Percentiles rank a stretch among this genome's conserved stretches.
Conservation (phyloP, 30 jellyfish, hydroid and myxozoan species). For the Turritopsis rubra region DNA sequence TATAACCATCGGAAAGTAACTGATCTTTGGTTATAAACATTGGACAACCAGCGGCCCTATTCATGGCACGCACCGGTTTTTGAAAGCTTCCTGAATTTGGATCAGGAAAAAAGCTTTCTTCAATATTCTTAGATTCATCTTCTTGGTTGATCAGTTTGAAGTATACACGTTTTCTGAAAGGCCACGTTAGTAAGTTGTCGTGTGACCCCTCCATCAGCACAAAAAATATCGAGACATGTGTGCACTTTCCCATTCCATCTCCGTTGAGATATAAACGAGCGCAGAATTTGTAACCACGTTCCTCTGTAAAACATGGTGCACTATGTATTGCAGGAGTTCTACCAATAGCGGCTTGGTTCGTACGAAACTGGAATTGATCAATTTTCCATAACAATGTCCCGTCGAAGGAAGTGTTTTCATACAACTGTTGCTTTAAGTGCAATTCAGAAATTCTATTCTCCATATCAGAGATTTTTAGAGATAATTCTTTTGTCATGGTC, state of each 20-base stretch:
- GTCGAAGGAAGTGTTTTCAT: conserved; percentile 45
- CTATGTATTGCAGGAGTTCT: conserved; percentile 59
- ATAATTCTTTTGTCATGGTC: neutral
- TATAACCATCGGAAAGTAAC: conserved; percentile 28
- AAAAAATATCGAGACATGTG: conserved; percentile 47
- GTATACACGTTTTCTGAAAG: conserved; percentile 50
- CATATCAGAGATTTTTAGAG: neutral
- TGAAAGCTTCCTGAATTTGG: conserved; percentile 71
- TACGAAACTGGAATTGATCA: conserved; percentile 40
- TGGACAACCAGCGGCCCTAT: conserved; percentile 69
- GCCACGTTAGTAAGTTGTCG: conserved; percentile 66
- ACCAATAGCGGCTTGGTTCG: conserved; percentile 63
- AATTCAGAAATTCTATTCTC: conserved; percentile 32
- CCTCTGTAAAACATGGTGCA: conserved; percentile 50
- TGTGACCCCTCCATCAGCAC: conserved; percentile 62
- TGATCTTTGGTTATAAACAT: conserved; percentile 43
- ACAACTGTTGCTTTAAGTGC: conserved; percentile 44
- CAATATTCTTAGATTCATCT: conserved; percentile 20
- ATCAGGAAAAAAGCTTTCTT: conserved; percentile 60
- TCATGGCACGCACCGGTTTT: conserved; percentile 56
- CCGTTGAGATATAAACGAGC: conserved; percentile 62
- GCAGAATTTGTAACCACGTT: conserved; percentile 55
- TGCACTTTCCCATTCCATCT: conserved; percentile 68
- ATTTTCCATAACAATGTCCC: conserved; percentile 58
- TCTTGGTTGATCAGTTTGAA: conserved; percentile 47